Percentiles rank a stretch among this genome's conserved stretches.
Conservation (phyloP, 2,797 vertebrate genomes). For the Siniperca scherzeri region DNA sequence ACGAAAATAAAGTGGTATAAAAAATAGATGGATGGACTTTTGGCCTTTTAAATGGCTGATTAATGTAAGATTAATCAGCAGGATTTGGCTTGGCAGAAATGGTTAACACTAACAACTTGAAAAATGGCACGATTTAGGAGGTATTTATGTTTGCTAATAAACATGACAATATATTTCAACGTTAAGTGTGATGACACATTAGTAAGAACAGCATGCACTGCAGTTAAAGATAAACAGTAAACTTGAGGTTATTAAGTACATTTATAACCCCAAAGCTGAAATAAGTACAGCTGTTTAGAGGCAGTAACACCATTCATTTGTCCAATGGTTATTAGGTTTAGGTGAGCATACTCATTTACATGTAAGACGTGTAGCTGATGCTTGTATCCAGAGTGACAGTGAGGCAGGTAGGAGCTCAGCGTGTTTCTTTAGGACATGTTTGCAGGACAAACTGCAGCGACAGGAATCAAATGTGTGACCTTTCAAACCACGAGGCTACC, state of each 20-base stretch:
- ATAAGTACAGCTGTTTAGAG: not conserved
- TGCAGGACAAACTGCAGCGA: not conserved
- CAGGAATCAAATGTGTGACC: not conserved
- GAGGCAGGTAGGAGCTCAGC: not conserved
- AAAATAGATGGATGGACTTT: not conserved
- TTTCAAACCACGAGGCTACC: not conserved
- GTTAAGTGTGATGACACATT: not conserved
- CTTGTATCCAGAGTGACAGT: not conserved
- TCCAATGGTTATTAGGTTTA: not conserved
- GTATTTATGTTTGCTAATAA: not conserved
- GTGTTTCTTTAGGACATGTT: not conserved
- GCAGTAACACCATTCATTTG: no score
- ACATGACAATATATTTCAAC: not conserved
- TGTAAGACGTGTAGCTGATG: not conserved
- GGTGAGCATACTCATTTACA: not conserved
- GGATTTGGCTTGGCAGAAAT: not conserved
- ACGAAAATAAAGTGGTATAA: not conserved
- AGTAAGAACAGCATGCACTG: not conserved
- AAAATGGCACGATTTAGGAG: not conserved
- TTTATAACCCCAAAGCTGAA: not conserved
- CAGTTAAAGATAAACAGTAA: not conserved
- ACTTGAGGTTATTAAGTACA: not conserved
- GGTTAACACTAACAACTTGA: not conserved
- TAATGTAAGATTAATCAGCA: not conserved
- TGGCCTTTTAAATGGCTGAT: not conserved